Evolutionary conservation across 1,140 invertebrate species (phyloP).

Genomic region (Heliconius congener): DNA sequence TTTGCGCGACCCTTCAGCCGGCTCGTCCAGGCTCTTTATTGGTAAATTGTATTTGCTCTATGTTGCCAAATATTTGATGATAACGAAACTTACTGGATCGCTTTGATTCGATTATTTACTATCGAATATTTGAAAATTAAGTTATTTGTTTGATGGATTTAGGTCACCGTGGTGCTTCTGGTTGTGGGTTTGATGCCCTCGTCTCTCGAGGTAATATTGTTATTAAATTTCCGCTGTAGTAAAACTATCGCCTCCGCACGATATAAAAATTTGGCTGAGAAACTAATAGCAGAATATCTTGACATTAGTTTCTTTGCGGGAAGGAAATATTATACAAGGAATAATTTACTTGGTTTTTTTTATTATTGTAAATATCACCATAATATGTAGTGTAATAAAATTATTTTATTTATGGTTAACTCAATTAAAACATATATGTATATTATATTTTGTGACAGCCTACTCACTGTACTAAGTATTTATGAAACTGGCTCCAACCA

Average conservation of each 20-base stretch:
- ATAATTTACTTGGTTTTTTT: too few species aligned
- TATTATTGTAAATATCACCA: too few species aligned
- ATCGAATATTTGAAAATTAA: not conserved
- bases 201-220: not conserved
- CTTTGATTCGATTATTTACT: slow-evolving; percentile 29
- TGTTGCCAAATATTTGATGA: slow-evolving; percentile 40
- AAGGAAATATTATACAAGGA: too few species aligned
- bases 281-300: too few species aligned
- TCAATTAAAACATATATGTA: too few species aligned
- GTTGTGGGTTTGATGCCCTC: not conserved
- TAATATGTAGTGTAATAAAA: too few species aligned
- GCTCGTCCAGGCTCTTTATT: slow-evolving; percentile 39
- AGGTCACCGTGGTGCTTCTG: not conserved
- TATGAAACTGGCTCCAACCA: not conserved
- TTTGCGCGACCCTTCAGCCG: slow-evolving; percentile 48
- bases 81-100: slow-evolving; percentile 34
- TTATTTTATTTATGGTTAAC: too few species aligned
- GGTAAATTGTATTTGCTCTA: slow-evolving; percentile 47
- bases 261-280: too few species aligned
- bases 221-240: not conserved
- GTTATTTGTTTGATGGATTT: not conserved
- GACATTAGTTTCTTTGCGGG: too few species aligned
- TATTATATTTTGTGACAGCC: too few species aligned
- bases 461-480: too few species aligned
- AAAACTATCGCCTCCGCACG: too few species aligned